Evolutionary conservation across 2,888 invertebrate species (phyloP), one percentile per base, ranked within the genome.

Genomic region (Dione vanillae): DNA sequence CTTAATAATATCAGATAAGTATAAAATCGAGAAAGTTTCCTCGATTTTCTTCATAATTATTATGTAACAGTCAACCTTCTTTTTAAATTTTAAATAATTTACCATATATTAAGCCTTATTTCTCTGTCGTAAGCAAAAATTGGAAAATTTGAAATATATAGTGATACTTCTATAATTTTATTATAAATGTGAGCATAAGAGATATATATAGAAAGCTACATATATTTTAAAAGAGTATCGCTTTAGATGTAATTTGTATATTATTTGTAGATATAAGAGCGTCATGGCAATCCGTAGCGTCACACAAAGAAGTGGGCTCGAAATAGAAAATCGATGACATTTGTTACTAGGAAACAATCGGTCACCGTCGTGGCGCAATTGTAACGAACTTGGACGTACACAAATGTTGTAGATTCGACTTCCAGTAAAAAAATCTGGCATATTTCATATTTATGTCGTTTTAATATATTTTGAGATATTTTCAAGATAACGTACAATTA

Each of bases 281-380:
- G 49, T 41, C 64, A 67, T 54, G 52, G 61, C 64, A 59, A 73
- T 59, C 67, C 37, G 27, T 27, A 35, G 45, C 54, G 52, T 65
- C 52, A 70, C 51, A 67, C 37, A 52, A 49, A 62, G 47, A 70
- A 67, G 51, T 62, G 49, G 5, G 65, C 71, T 66, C 62, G 45
- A 73, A 73, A 73, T 71, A 73, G 73, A 73, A 73, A 73, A 73
- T 73, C 73, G 71, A 73, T 73, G 66, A 58, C 16, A 56, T 68
- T 68, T 68, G 64, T 64, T 64, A 64, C 64, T 51, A 64, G 27
- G 64, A 64, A 64, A 47, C 64, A 64, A 47, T 37, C 40, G 40
- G 12, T 9, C 49, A 35, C 19, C 8, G 19, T 6, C 14, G 47
- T 37, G 3, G 47, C 37, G 19, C 10, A 19, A 27, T 35, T 40